Base-by-base conservation (phyloP, 1,140 invertebrate species). In the Oppia nitens region DNA sequence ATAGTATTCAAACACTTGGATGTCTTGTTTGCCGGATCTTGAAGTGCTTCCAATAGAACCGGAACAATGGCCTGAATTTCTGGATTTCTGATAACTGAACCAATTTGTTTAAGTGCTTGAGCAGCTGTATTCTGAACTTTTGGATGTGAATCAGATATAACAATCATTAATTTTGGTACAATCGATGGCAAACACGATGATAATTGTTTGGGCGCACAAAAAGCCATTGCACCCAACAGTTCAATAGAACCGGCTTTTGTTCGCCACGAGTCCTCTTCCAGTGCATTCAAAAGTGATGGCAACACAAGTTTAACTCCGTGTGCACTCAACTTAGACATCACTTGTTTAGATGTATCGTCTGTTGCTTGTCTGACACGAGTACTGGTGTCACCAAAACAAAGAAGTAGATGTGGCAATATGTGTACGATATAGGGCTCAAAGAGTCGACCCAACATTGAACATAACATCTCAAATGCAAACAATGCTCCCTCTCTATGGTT, bases 341-440 rank as follows among this genome's bases (percentile, higher is more conserved):
- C 88, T 50, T 92, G 86, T 71, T 85, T 85, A 20, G 93, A 87
- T 55, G 88, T 92, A 66, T 92, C 88, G 72, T 94, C 87, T 2
- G 95, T 92, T 12, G 94, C 91, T 66, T 73, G 62, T 63, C 78
- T 64, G 29, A 80, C 79, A 64, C 74, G 71, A 68, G 90, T 86
- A 71, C 86, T 95, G 1, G 80, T 77, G 75, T 98, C 95, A 9
- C 93, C 94, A 74, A 98, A 97, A 70, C 92, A 97, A 53, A 92
- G 77, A 27, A 99, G 74, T 62, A 99, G 75, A 75, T 96, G 85
- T 1, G 93, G 93, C 55, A 99, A 73, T 40, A 98, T 87, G 70
- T 97, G 88, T 29, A 98, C 89, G 61, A 98, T 91, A 72, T 98
- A 99, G 0, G 95, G 95, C 71, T 99, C 96, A 75, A 98, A 98